Percentiles rank a stretch among this genome's conserved stretches.
Evolutionary conservation across 2,113 vertebrate species (phyloP).

Genomic region (Cinclus cinclus): DNA sequence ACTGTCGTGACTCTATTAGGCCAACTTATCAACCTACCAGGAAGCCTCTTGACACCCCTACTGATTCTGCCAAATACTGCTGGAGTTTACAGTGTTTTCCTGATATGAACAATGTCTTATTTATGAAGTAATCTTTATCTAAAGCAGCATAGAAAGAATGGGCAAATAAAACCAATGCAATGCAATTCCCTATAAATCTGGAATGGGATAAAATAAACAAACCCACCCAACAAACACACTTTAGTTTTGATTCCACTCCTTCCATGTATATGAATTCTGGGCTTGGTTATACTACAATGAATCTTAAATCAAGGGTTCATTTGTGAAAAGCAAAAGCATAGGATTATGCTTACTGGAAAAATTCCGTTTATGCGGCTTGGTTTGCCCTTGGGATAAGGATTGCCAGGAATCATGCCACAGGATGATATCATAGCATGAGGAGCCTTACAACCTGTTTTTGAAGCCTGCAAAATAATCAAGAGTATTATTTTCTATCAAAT

Average conservation of each 20-base stretch:
- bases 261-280: not conserved
- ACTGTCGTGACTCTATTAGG: not conserved
- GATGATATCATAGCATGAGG: slow-evolving; percentile 98
- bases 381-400: slow-evolving; percentile 96
- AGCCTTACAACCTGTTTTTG: slow-evolving; percentile 95
- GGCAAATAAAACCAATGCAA: not conserved
- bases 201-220: not conserved
- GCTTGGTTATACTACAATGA: not conserved
- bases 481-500: not conserved
- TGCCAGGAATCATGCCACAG: slow-evolving; percentile 96
- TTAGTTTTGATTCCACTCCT: not conserved
- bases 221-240: accelerated
- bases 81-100: not conserved
- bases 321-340: not conserved
- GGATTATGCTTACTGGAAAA: slow-evolving; percentile 85
- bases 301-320: not conserved
- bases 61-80: not conserved
- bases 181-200: not conserved
- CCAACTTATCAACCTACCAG: not conserved
- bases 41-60: not conserved
- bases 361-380: slow-evolving; percentile 92
- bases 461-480: slow-evolving; percentile 80
- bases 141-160: not conserved
- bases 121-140: not conserved
- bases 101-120: not conserved